Evolutionary conservation across 2,888 invertebrate species (phyloP), one percentile per base, ranked within the genome.

Genomic region (Papilio protenor): DNA sequence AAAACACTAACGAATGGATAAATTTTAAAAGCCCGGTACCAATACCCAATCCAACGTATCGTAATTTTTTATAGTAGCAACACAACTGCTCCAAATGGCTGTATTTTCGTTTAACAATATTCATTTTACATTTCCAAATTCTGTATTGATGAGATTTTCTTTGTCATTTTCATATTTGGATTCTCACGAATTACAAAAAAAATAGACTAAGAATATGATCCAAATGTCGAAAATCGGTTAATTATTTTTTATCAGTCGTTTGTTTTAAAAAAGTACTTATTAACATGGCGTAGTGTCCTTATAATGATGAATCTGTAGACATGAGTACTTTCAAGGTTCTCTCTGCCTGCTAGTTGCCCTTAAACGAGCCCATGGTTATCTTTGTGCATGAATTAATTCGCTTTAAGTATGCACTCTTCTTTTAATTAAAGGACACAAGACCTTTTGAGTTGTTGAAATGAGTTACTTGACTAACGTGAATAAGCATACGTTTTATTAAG

Each of bases 391-490:
- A 77, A 61, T 61, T 71, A 75, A 75, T 61, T 72, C 61, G 40
- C 27, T 45, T 23, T 12, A 75, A 75, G 69, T 70, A 69, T 21
- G 21, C 57, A 66, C 75, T 75, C 69, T 23, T 27, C 45, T 75
- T 75, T 69, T 75, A 75, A 75, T 75, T 75, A 75, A 57, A 75
- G 57, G 66, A 45, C 52, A 66, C 21, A 75, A 52, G 52, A 75
- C 40, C 55, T 75, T 66, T 55, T 75, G 21, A 66, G 40, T 71
- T 27, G 27, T 21, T 52, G 10, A 40, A 40, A 49, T 33, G 71
- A 71, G 52, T 52, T 27, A 52, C 71, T 52, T 27, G 71, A 23
- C 70, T 49, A 27, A 18, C 49, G 52, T 49, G 27, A 71, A 18
- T 71, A 16, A 47, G 49, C 23, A n/a, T 16, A 64, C 64, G 23